Evolutionary conservation across 2,888 invertebrate species (phyloP).

Genomic region (Campaea margaritaria): DNA sequence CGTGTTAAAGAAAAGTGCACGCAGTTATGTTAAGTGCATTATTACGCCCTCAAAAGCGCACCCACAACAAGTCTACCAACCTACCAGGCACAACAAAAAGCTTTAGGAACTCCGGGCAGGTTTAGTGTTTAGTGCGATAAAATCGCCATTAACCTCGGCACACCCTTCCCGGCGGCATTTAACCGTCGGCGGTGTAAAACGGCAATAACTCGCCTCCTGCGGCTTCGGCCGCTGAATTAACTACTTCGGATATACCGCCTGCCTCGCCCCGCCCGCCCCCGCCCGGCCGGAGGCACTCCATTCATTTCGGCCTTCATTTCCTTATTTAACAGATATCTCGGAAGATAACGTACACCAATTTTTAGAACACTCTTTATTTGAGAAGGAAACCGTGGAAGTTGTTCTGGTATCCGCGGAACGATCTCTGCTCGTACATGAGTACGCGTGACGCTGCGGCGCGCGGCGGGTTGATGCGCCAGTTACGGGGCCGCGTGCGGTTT

Average conservation of each 20-base stretch:
- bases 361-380: conserved; percentile 9
- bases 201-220: conserved; percentile 38
- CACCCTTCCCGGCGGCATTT: conserved; percentile 4
- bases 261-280: conserved; percentile 1
- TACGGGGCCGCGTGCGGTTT: conserved; percentile 3
- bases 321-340: conserved; percentile 40
- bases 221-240: conserved; percentile 37
- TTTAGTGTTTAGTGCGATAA: conserved; percentile 11
- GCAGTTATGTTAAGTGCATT: too few species aligned
- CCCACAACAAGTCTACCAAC: too few species aligned
- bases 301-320: conserved; percentile 36
- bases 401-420: background rate
- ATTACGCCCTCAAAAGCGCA: too few species aligned
- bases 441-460: background rate
- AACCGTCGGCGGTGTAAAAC: conserved; percentile 11
- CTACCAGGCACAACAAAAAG: conserved; percentile 1
- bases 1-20: too few species aligned
- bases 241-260: conserved; percentile 31
- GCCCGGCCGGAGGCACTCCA: conserved; percentile 30
- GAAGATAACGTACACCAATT: conserved; percentile 18
- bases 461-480: background rate
- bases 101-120: background rate
- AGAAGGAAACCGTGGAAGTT: conserved; percentile 6
- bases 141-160: conserved; percentile 18
- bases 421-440: background rate